These are phyloP conservation scores for Gymnorhina tibicen DNA, from an alignment of 2,113 vertebrate species.

Conservation along the genomic window DNA sequence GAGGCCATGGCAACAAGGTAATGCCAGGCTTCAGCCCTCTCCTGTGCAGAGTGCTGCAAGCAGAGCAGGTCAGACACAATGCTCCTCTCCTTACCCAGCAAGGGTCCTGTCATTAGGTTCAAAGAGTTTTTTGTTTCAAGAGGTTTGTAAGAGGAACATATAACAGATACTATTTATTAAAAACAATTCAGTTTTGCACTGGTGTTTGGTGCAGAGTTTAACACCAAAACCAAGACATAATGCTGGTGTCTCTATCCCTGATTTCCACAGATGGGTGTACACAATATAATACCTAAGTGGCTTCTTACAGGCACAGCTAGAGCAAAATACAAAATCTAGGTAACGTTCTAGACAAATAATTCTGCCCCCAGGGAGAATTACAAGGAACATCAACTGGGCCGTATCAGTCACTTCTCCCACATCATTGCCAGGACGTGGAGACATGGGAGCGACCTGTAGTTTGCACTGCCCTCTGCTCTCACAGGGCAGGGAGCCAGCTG, in stretches of 20 bases:
- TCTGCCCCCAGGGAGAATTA: background rate
- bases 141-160: background rate
- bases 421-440: background rate
- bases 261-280: background rate
- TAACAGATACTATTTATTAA: background rate
- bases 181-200: background rate
- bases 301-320: background rate
- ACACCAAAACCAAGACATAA: background rate
- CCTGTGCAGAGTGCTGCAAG: fast-evolving
- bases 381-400: background rate
- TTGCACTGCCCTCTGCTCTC: background rate
- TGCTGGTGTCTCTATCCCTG: background rate
- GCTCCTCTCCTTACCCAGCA: background rate
- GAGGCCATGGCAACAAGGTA: background rate
- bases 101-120: background rate
- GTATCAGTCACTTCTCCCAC: background rate
- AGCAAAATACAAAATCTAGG: background rate
- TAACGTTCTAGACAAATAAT: background rate
- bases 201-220: background rate
- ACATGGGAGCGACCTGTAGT: fast-evolving
- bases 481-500: background rate
- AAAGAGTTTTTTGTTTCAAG: background rate
- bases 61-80: background rate
- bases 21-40: background rate
- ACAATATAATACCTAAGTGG: background rate